Conservation (phyloP, 2,113 vertebrate species). For the Chloropsis hardwickii region DNA sequence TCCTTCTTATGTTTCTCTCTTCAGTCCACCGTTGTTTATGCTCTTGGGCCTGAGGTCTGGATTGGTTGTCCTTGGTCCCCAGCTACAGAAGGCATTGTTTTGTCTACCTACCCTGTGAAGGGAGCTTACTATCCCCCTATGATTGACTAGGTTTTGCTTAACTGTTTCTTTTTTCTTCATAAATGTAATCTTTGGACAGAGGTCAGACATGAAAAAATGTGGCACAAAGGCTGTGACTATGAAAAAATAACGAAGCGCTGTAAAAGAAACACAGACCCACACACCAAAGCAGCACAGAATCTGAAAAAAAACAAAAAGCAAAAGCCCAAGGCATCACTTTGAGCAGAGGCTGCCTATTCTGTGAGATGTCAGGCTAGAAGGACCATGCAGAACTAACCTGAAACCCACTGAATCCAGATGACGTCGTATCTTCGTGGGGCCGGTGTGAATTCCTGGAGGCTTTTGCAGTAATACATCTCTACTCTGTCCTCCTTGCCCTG, state of each 20-base stretch:
- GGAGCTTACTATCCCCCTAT: not conserved
- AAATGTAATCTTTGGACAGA: constrained; percentile 38
- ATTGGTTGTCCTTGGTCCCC: too few relatives aligned
- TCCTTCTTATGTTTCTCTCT: too few relatives aligned
- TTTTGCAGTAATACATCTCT: constrained; percentile 87
- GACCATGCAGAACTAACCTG: constrained; percentile 79
- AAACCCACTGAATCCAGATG: constrained; percentile 98
- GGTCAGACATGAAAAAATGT: not conserved
- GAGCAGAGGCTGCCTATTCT: not conserved
- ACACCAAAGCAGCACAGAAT: too few relatives aligned
- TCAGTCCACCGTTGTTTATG: too few relatives aligned
- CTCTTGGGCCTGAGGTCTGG: too few relatives aligned
- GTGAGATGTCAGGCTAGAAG: not conserved
- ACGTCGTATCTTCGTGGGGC: constrained; percentile 84
- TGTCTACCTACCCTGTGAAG: too few relatives aligned
- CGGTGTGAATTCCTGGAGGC: constrained; percentile 89
- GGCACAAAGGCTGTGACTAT: not conserved
- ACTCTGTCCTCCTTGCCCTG: constrained; percentile 80
- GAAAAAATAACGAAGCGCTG: constrained; percentile 19
- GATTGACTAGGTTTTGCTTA: not conserved
- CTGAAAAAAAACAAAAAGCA: too few relatives aligned
- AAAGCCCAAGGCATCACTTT: not conserved
- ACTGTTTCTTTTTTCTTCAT: not conserved
- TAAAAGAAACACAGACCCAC: not conserved
- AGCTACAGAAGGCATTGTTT: too few relatives aligned